Conservation (phyloP, 1,140 invertebrate genomes). For the Meteorus sp. region DNA sequence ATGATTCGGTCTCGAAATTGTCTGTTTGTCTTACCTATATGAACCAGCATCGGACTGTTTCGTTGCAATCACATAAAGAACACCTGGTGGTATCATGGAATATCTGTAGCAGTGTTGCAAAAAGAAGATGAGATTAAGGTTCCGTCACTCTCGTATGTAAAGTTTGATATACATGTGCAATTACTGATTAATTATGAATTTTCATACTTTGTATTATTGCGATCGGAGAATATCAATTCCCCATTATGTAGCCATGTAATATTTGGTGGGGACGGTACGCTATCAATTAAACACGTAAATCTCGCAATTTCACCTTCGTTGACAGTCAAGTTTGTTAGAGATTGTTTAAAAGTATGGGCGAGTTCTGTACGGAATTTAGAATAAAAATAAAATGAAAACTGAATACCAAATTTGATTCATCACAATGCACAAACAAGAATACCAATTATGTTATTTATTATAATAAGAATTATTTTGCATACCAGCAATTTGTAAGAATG, state of each 20-base stretch:
- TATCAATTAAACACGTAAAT: constrained; percentile 62
- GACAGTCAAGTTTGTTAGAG: constrained; percentile 53
- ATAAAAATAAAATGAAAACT: too few species aligned
- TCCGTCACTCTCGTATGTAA: too few species aligned
- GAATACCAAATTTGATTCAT: too few species aligned
- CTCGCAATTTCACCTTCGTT: constrained; percentile 58
- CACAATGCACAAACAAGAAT: neutral
- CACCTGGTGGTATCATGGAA: constrained; percentile 60
- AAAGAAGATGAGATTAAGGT: too few species aligned
- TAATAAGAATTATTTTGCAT: too few species aligned
- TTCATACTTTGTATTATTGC: constrained; percentile 49
- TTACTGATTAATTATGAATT: constrained; percentile 12
- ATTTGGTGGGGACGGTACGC: constrained; percentile 58
- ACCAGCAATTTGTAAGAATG: constrained; percentile 50
- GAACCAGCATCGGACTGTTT: constrained; percentile 62
- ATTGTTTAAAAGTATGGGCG: constrained; percentile 55
- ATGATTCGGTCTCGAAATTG: neutral
- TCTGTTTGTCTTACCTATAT: constrained; percentile 58
- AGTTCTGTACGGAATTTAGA: constrained; percentile 52
- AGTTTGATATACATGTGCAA: too few species aligned
- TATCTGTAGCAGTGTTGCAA: constrained; percentile 46
- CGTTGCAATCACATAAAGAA: constrained; percentile 63
- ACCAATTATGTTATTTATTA: too few species aligned
- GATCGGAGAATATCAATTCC: constrained; percentile 49
- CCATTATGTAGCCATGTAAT: constrained; percentile 62